Evolutionary conservation across 2,888 invertebrate species (phyloP), one percentile per base, ranked within the genome.

Genomic region (Ashinkailepas kermadecensis): DNA sequence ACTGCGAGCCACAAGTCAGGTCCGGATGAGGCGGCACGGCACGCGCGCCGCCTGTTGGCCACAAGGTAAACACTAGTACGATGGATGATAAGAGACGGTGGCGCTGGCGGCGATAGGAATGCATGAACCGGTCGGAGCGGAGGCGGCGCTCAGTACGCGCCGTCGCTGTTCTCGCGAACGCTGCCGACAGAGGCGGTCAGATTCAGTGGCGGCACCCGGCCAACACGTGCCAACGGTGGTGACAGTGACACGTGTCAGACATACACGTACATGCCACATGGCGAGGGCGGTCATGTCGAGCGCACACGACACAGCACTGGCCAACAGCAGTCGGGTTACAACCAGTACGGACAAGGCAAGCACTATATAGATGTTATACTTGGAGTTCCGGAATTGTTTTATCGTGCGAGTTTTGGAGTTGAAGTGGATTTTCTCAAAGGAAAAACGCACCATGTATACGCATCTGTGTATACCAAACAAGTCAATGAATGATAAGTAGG

Each of bases 91-190:
- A 39, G 39, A 25, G 12, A n/a, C 25, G 67, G 9, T 8, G n/a
- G 65, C 65, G 65, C 65, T 23, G 65, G 9, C 65, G n/a, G 65
- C 62, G 62, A n/a, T 9, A n/a, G 67, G 67, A 67, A 67, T 67
- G 67, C 25, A 13, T 67, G 67, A 13, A 13, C 25, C 67, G 25
- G 11, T 12, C 13, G 12, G 65, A 10, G n/a, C 9, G 65, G 15
- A 8, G 65, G 65, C 65, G 23, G 67, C 67, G 67, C 67, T 67
- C 67, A 67, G 67, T 67, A 67, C 9, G n/a, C n/a, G 67, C 25
- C 67, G 67, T 67, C 67, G 25, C 67, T 67, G 67, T 67, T 67
- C 67, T 67, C 67, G 13, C 67, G 67, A 11, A 67, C 67, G 13
- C 67, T 67, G 67, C 67, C 25, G 25, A 13, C 25, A 67, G 67